Evolutionary conservation across 2,888 invertebrate species (phyloP), one percentile per base, ranked within the genome.

Genomic region (Lithophane semibrunnea): DNA sequence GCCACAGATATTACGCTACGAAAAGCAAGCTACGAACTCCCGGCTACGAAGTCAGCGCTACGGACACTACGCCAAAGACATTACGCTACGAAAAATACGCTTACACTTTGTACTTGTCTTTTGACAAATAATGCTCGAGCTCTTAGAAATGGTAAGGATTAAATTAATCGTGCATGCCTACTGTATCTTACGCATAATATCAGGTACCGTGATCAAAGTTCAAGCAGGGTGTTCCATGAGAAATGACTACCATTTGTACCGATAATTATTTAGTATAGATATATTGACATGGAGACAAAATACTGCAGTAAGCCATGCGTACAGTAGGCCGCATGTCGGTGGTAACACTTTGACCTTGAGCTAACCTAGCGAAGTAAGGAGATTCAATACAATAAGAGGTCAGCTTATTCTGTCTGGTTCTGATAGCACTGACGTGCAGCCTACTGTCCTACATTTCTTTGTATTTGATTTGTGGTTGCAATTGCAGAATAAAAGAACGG

Each of bases 161-260:
- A 56, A 66, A 52, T 78, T 72, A 61, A 70, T 82, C 4, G 13
- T 56, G n/a, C n/a, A 49, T 64, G 61, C 9, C 13, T 1, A 61
- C 49, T 13, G 37, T 29, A 71, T 49, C 7, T 56, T 52, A 18
- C 29, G 42, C 5, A 29, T 70, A 63, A 73, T 73, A 84, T 73
- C 49, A 54, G 58, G 47, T 67, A 67, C 44, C 42, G 24, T 52
- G 74, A 29, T 54, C 85, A 82, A 75, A 80, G 85, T 70, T 68
- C 64, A 82, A 47, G 5, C 54, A 66, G 54, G 63, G 5, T 71
- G 18, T 71, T 49, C 18, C 64, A 65, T 65, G 52, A 60, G 64
- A 80, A 84, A 74, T 49, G 24, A 68, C 37, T 13, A 21, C 24
- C 42, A 56, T 68, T 65, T 77, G 12, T 60, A 58, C 24, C 13